phyloP scores from a whole-genome alignment of 2,888 invertebrate species.

The Folsomia candida region DNA sequence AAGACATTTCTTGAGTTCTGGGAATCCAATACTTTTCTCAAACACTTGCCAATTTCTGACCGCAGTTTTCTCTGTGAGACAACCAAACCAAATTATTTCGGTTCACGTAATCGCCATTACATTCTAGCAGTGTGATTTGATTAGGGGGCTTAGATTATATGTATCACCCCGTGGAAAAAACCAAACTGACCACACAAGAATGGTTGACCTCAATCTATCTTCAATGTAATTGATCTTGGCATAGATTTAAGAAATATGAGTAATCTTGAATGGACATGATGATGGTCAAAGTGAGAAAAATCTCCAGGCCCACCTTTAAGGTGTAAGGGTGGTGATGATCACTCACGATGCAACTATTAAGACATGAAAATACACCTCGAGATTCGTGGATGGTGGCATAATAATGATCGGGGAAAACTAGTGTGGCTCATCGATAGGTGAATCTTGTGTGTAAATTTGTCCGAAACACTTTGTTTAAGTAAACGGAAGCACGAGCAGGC shows the following conservation, averaged over 20 bases:
- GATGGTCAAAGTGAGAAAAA: not conserved
- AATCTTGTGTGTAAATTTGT: not conserved
- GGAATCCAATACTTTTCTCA: too few relatives aligned
- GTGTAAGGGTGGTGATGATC: not conserved
- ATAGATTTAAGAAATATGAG: not conserved
- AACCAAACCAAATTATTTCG: too few relatives aligned
- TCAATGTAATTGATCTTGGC: not conserved
- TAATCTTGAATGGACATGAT: not conserved
- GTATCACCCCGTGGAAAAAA: too few relatives aligned
- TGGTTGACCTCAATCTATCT: not conserved
- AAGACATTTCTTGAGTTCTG: too few relatives aligned
- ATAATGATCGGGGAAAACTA: not conserved
- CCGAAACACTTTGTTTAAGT: not conserved
- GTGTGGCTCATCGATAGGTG: not conserved
- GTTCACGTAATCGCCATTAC: too few relatives aligned
- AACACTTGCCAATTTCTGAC: too few relatives aligned
- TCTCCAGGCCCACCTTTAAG: not conserved
- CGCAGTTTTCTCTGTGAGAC: too few relatives aligned
- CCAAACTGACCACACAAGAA: not conserved
- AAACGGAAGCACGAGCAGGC: not conserved
- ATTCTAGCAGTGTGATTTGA: too few relatives aligned
- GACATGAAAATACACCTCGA: not conserved
- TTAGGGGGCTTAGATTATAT: too few relatives aligned
- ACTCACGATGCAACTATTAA: not conserved
- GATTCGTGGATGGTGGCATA: not conserved